Base-by-base conservation (phyloP, 2,888 invertebrate species). In the Fissipunctia ypsillon region DNA sequence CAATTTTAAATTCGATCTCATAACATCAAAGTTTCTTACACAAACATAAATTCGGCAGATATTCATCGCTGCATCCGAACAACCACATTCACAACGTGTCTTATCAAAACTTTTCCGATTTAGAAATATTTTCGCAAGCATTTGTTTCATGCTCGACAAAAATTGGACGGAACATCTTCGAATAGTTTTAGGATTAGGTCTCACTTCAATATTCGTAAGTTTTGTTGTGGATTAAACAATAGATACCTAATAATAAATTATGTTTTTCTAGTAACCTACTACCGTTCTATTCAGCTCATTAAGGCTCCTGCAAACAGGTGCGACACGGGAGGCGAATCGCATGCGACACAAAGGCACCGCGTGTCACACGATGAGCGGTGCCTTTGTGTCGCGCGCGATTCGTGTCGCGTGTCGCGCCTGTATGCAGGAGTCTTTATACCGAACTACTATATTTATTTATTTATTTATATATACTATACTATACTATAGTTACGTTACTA, bases 41-140 rank as follows among this genome's bases (percentile, higher is more conserved):
- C 12, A 38, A 28, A 38, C n/a, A 50, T 14, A 69, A 66, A 61
- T 57, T 22, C 22, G 48, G 60, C 22, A 74, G 12, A 69, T 66
- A 80, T 81, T 84, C 84, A 80, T 57, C 35, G 31, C 74, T 61
- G 68, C 48, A 84, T 14, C 28, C 35, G 52, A 60, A 50, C 52
- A 57, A 70, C 22, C 73, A 52, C 69, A 80, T 84, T 70, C 67
- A 31, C 67, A 74, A 69, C 75, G 57, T 54, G 63, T 84, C n/a
- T 50, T 70, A 84, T 84, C 65, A 59, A 84, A 84, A 71, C 73
- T 84, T 81, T 81, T 80, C 74, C 81, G 75, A 80, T 84, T 84
- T 70, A 43, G 65, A 66, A 74, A 60, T 71, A 66, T 84, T 84
- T 80, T 70, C 67, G 57, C 75, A 61, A 65, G 70, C 75, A 68